Evolutionary conservation across 2,797 vertebrate genomes (phyloP).

Genomic region (Cyprinodon diabolis): DNA sequence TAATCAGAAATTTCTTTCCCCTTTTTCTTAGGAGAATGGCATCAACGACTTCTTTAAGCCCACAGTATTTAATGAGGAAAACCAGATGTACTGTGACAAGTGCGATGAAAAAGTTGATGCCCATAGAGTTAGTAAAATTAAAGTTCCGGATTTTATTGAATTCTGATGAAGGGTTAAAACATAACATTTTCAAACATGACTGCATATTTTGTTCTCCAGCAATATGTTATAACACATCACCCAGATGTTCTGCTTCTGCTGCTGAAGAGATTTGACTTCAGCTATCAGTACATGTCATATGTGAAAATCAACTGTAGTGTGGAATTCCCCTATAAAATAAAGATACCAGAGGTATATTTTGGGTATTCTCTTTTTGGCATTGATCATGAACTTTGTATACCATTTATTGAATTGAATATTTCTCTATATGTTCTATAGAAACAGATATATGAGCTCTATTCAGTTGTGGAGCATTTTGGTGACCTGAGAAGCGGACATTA

Average conservation of each 20-base stretch:
- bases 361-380: accelerated
- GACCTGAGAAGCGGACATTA: constrained; percentile 70
- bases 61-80: constrained; percentile 42
- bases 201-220: constrained; percentile 36
- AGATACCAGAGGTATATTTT: constrained; percentile 33
- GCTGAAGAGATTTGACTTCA: constrained; percentile 77
- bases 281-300: constrained; percentile 54
- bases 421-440: constrained; percentile 25
- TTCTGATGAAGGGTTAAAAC: not conserved
- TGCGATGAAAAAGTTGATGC: constrained; percentile 71
- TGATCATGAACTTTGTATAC: accelerated
- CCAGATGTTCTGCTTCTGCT: constrained; percentile 74
- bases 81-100: constrained; percentile 73
- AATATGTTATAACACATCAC: constrained; percentile 45
- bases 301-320: constrained; percentile 60
- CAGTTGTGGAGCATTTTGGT: constrained; percentile 71
- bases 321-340: constrained; percentile 53
- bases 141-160: no score
- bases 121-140: no score
- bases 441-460: constrained; percentile 72
- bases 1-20: accelerated
- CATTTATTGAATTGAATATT: not conserved
- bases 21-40: constrained; percentile 36
- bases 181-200: not conserved
- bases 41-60: constrained; percentile 45